Evolutionary conservation across 2,113 vertebrate genomes (phyloP), one percentile per base, ranked within the genome.

Genomic region (Morone chrysops): DNA sequence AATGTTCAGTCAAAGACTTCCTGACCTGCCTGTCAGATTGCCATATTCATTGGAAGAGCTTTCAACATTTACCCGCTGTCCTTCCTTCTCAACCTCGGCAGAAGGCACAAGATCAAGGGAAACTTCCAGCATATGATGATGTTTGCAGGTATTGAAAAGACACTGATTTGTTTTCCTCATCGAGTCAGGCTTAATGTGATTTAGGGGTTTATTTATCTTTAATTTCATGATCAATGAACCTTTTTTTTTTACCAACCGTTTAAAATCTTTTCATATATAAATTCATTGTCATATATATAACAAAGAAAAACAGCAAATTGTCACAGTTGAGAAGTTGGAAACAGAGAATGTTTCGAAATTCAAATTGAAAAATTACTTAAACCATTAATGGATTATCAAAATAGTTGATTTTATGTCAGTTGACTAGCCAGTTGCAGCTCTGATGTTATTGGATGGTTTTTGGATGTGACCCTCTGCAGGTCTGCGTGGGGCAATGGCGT

Each of bases 111-210:
- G 95, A 99, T 99, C 82, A 96, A 95, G 70, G 97, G 97, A 91
- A 99, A 97, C 94, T 98, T 99, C 93, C 98, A 99, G 91, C 97
- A 99, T 86, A 99, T 99, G 98, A 98, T 99, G 98, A 99, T 99
- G 98, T 99, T 99, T 95, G 97, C 98, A 95, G 98, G 98, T 99
- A 95, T 84, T 1, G 6, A 36, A 51, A 50, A 47, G 2, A 8
- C 18, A 10, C 62, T 17, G 31, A 31, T 31, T 31, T 31, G 62
- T 20, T 20, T 45, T 2, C 11, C 4, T 69, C 4, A 0, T 48
- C 12, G 0, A 13, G 2, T 54, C 22, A 18, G 53, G 6, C 8
- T 48, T 4, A 6, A 56, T 63, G n/a, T 57, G 22, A 17, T 70
- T 51, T 20, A n/a, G 6, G 18, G 59, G 31, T 31, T 31, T 31